Evolutionary conservation across 2,888 invertebrate species (phyloP).

Genomic region (Acrobasis consociella): DNA sequence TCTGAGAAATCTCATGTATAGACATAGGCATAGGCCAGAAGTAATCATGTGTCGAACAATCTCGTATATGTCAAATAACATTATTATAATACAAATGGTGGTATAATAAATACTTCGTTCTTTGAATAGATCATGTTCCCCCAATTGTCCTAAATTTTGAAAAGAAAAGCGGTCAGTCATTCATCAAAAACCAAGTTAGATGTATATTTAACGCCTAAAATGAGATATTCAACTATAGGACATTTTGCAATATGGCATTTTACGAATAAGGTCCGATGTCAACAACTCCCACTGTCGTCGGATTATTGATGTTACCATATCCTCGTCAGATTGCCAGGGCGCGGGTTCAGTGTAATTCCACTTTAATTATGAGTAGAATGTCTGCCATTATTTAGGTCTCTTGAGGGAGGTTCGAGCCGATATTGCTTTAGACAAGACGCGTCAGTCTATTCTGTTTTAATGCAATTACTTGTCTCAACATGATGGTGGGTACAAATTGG

Average conservation of each 20-base stretch:
- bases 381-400: slow-evolving; percentile 34
- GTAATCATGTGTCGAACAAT: no score
- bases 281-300: slow-evolving; percentile 32
- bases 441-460: not conserved
- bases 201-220: not conserved
- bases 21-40: no score
- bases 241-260: not conserved
- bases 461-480: not conserved
- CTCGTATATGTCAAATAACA: no score
- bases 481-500: not conserved
- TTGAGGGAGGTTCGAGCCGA: slow-evolving; percentile 3
- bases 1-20: no score
- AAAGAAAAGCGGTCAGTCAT: no score
- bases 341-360: slow-evolving; percentile 40
- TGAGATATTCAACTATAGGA: not conserved
- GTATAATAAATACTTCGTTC: no score
- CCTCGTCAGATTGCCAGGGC: slow-evolving; percentile 38
- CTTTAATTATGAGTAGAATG: slow-evolving; percentile 41
- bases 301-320: slow-evolving; percentile 48
- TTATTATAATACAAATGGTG: no score
- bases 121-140: no score
- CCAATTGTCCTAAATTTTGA: no score
- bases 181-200: no score
- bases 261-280: not conserved
- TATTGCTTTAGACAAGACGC: slow-evolving; percentile 1